Percentiles rank a stretch among this genome's conserved stretches.
phyloP scores from a whole-genome alignment of 2,888 invertebrate genomes.

The Timema podura region DNA sequence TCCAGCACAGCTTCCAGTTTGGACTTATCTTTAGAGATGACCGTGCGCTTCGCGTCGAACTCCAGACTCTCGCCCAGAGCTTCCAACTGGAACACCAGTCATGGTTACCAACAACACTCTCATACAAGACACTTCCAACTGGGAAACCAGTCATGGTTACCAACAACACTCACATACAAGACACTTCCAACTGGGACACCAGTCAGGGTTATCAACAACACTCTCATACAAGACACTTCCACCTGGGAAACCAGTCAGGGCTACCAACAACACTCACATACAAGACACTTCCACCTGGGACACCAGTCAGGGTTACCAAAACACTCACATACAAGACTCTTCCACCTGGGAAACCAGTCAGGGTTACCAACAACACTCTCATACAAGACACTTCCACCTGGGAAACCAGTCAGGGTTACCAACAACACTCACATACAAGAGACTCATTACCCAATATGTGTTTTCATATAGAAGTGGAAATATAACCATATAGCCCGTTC shows the following conservation, averaged over 20 bases:
- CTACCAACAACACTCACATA: neutral
- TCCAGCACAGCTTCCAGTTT: constrained; percentile 58
- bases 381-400: constrained; percentile 40
- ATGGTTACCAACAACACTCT: neutral
- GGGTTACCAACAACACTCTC: neutral
- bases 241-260: constrained; percentile 32
- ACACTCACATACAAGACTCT: too few species aligned
- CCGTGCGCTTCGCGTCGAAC: constrained; percentile 54
- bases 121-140: constrained; percentile 40
- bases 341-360: too few species aligned
- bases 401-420: neutral
- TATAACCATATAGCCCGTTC: too few species aligned
- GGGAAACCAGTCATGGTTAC: constrained; percentile 10
- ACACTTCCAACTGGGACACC: constrained; percentile 38
- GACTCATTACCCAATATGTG: too few species aligned
- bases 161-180: too few species aligned
- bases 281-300: too few species aligned
- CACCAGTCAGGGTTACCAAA: too few species aligned
- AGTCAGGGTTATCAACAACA: neutral
- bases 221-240: constrained; percentile 35
- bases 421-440: too few species aligned
- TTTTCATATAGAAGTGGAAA: too few species aligned
- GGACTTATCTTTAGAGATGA: constrained; percentile 54
- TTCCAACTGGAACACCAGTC: constrained; percentile 36
- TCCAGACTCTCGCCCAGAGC: constrained; percentile 51